Percentiles rank a stretch among this genome's conserved stretches.
These are phyloP conservation scores for Lepilemur septentrionalis DNA, from an alignment of 2,797 vertebrate species.

Conservation along the genomic window DNA sequence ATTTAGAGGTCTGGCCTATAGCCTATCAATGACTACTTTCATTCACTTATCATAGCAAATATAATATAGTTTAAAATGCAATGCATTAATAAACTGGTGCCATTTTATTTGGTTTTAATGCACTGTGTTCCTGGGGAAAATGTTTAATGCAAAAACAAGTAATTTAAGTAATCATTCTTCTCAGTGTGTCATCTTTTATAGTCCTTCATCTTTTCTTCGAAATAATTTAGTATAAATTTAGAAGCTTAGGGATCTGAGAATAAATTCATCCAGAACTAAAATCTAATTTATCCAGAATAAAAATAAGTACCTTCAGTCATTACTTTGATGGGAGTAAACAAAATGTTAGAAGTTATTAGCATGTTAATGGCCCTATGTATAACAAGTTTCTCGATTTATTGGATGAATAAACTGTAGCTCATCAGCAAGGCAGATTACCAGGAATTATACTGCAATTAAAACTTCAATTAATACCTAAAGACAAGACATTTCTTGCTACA, in stretches of 20 bases:
- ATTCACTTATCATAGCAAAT: neutral
- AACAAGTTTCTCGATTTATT: neutral
- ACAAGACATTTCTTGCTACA: neutral
- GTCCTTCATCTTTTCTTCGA: neutral
- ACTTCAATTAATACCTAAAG: neutral
- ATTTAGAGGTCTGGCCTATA: neutral
- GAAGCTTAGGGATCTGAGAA: neutral
- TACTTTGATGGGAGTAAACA: neutral
- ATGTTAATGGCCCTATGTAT: neutral
- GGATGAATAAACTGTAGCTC: neutral
- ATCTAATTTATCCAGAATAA: neutral
- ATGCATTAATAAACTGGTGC: neutral
- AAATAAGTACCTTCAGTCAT: neutral
- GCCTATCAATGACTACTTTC: neutral
- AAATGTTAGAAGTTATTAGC: neutral
- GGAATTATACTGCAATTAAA: neutral
- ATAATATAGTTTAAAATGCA: neutral
- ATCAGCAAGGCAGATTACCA: neutral
- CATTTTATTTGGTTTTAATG: constrained; percentile 21
- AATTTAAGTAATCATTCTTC: neutral
- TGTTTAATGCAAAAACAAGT: neutral
- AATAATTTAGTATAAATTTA: neutral
- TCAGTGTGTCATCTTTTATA: neutral
- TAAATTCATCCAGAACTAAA: constrained; percentile 16
- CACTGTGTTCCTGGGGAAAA: neutral